Evolutionary conservation across 2,113 vertebrate species (phyloP).

Genomic region (Dicerorhinus sumatrensis): DNA sequence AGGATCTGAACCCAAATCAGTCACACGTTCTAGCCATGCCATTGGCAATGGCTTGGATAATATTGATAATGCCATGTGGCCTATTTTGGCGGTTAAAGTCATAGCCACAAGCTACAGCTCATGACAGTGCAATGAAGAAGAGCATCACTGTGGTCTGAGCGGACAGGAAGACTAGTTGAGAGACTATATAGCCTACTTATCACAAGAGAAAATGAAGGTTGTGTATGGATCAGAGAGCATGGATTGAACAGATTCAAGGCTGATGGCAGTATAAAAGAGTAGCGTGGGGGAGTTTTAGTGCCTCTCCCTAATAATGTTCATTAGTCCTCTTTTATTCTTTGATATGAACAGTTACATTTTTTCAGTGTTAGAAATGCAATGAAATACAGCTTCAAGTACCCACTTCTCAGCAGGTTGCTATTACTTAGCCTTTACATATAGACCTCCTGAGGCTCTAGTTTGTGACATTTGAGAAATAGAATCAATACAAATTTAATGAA

Average conservation of each 20-base stretch:
- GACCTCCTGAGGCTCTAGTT: background rate
- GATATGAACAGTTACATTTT: background rate
- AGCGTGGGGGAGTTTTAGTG: background rate
- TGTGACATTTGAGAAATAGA: constrained; percentile 26
- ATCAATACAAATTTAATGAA: background rate
- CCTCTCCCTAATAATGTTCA: background rate
- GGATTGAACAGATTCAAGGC: background rate
- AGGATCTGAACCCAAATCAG: background rate
- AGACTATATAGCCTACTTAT: background rate
- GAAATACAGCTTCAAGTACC: background rate
- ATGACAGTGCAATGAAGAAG: background rate
- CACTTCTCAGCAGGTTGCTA: background rate
- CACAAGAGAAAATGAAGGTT: background rate
- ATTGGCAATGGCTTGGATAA: background rate
- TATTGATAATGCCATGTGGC: background rate
- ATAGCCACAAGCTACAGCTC: background rate
- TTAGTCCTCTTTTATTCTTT: background rate
- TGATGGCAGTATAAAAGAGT: background rate
- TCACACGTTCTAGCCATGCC: background rate
- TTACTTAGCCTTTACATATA: background rate
- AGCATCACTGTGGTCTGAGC: background rate
- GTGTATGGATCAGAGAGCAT: background rate
- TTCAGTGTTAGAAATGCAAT: background rate
- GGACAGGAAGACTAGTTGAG: background rate
- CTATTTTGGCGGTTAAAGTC: background rate